Conservation (phyloP, 2,113 vertebrate genomes). For the Symphodus melops region DNA sequence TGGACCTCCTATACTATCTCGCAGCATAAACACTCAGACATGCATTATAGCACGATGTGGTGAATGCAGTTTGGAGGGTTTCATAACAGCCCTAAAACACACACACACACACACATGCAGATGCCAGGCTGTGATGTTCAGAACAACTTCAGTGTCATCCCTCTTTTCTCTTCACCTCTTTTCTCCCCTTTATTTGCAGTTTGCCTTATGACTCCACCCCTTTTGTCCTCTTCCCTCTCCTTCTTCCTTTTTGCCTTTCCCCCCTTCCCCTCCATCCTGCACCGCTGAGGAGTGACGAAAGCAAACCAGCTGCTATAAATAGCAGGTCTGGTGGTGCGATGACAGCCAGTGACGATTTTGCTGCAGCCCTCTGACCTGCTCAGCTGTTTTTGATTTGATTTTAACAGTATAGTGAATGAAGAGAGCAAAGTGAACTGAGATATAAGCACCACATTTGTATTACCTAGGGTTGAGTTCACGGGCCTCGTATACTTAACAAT, state of each 20-base stretch:
- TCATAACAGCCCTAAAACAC: conserved; percentile 16
- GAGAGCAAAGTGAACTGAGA: background rate
- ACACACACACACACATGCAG: background rate
- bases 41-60: background rate
- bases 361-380: conserved; percentile 39
- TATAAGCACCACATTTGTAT: conserved; percentile 18
- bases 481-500: conserved; percentile 12
- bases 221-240: conserved; percentile 20
- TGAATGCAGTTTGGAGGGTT: conserved; percentile 13
- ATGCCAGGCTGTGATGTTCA: conserved; percentile 49
- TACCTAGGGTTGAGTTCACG: background rate
- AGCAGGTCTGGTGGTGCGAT: conserved; percentile 68
- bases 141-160: conserved; percentile 51
- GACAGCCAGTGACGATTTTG: conserved; percentile 60
- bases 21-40: background rate
- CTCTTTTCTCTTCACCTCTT: conserved; percentile 35
- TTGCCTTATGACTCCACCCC: background rate
- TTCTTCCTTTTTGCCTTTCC: background rate
- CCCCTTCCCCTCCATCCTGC: background rate
- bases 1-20: background rate
- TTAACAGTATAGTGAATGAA: background rate
- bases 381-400: conserved; percentile 20
- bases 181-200: background rate
- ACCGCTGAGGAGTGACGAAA: conserved; percentile 67
- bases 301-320: conserved; percentile 78